Evolutionary conservation across 2,888 invertebrate genomes (phyloP), one percentile per base, ranked within the genome.

Genomic region (Calliphora vomitoria): DNA sequence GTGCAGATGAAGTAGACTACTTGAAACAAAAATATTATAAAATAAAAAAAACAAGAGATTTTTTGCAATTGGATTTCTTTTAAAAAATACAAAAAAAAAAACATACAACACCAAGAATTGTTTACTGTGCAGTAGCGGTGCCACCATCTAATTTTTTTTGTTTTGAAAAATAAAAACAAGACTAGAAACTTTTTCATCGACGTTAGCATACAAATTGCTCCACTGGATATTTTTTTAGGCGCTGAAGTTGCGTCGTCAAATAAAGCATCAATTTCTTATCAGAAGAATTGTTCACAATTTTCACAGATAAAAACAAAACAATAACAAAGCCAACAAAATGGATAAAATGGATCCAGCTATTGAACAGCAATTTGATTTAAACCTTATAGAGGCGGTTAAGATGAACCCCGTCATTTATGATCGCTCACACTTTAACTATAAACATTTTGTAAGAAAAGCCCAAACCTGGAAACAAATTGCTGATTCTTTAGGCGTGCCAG

Each of bases 391-490:
- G 87, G 92, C 92, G 55, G 92, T 92, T 13, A 92, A 92, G 90
- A 91, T 93, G 90, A 92, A 92, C 90, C 92, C 92, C 84, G 92
- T 92, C 81, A 92, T 92, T 84, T 92, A 92, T 89, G 92, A 92
- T 89, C 92, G 92, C 10, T 92, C 92, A 8, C 92, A 92, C 86
- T 93, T 93, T 87, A 92, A 92, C 86, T 92, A 92, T 76, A 92
- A 92, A 88, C 92, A 92, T 88, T 92, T 92, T 88, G 92, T 92
- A 72, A 90, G 92, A 85, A 92, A 92, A 90, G 92, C 92, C 62
- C 92, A 93, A 87, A 92, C 93, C 53, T 92, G 92, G 92, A 92
- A 92, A 84, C 92, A 92, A 90, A 92, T 92, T 62, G 92, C 92
- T 58, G 93, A 92, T 88, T 92, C 93, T 41, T 92, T 92, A 81